Conservation (phyloP, 1,140 invertebrate genomes). For the Camponotus vicinus region DNA sequence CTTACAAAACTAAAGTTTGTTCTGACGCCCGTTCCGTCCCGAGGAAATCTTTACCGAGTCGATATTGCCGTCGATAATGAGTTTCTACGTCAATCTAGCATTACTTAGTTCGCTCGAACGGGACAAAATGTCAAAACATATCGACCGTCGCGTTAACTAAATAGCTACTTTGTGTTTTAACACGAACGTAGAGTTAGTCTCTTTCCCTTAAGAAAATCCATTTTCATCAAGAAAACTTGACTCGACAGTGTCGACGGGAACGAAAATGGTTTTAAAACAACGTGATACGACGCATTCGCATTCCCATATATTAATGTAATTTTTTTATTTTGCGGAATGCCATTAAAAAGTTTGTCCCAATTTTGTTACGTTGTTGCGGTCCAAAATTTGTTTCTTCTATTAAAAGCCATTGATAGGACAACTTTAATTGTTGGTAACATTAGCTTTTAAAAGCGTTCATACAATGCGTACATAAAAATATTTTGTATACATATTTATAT, state of each 20-base stretch:
- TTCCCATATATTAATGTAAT: constrained; percentile 1
- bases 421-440: not conserved
- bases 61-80: constrained; percentile 52
- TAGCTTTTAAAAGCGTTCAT: not conserved
- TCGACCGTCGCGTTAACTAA: not conserved
- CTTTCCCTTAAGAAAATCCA: not conserved
- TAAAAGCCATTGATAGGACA: constrained; percentile 33
- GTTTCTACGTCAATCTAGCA: constrained; percentile 23
- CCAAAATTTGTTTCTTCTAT: constrained; percentile 20
- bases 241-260: not conserved
- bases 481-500: not conserved
- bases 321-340: not conserved
- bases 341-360: constrained; percentile 38
- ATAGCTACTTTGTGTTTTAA: constrained; percentile 8
- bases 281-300: not conserved
- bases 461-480: not conserved
- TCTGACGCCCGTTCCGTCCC: constrained; percentile 10
- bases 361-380: not conserved
- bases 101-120: constrained; percentile 10
- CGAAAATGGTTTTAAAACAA: constrained; percentile 14
- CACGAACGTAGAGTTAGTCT: not conserved
- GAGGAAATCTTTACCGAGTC: constrained; percentile 48
- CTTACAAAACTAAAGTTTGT: constrained; percentile 58
- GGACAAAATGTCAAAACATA: constrained; percentile 17
- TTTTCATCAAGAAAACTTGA: not conserved